phyloP scores from a whole-genome alignment of 2,888 invertebrate species.

The Dysmachus trigonus region DNA sequence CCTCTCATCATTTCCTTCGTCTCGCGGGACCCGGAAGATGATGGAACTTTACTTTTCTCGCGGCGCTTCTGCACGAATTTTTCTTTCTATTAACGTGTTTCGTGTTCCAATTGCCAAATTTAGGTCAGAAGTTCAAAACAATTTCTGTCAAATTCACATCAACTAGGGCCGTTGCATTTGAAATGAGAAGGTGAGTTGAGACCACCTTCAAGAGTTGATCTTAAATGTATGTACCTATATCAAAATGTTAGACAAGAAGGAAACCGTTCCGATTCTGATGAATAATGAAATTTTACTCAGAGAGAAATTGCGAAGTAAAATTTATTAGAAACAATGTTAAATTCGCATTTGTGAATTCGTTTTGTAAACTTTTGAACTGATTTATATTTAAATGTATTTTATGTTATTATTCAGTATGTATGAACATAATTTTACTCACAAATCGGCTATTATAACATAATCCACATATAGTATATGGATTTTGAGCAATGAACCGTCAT shows the following conservation, averaged over 20 bases:
- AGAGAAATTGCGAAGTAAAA: background rate
- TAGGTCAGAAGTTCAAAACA: constrained; percentile 20
- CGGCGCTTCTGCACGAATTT: constrained; percentile 27
- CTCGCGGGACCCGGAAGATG: background rate
- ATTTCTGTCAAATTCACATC: constrained; percentile 5
- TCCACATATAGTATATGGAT: too few relatives aligned
- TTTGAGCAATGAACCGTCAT: too few relatives aligned
- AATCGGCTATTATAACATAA: too few relatives aligned
- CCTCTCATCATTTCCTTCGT: background rate
- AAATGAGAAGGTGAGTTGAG: background rate
- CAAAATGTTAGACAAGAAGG: background rate
- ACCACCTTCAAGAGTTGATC: background rate
- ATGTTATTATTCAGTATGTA: too few relatives aligned
- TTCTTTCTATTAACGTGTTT: constrained; percentile 13
- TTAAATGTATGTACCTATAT: background rate
- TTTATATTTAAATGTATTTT: too few relatives aligned
- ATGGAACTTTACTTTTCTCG: constrained; percentile 10
- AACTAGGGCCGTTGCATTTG: background rate
- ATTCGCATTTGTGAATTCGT: background rate
- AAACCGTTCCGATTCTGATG: background rate
- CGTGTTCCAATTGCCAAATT: constrained; percentile 9
- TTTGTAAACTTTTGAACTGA: too few relatives aligned
- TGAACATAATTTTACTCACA: too few relatives aligned
- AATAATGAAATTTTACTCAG: background rate
- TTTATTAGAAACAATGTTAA: background rate